Evolutionary conservation across 2,113 vertebrate genomes (phyloP), one percentile per base, ranked within the genome.

Genomic region (Rhegmatorhina hoffmannsi): DNA sequence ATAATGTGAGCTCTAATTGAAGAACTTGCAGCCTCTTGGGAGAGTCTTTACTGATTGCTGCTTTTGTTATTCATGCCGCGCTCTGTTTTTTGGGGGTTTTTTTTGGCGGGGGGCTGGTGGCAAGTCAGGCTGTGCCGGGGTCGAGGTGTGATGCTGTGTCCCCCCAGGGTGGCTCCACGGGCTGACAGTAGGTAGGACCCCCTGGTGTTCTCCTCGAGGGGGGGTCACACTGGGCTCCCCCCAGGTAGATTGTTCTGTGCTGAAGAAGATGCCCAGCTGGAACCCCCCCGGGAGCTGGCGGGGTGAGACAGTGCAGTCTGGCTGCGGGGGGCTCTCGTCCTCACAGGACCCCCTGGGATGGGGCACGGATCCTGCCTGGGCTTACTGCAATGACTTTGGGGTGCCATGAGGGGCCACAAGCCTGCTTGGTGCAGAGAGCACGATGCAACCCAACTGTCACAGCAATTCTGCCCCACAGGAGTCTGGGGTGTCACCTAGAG

Each of bases 1-100:
- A 90, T 97, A 97, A 97, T 96, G 96, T 75, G 93, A 88, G 92
- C 95, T 97, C 96, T 97, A 97, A 97, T 96, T 97, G 96, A 96
- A 96, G 96, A 97, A 94, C 93, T 95, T 94, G 91, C 92, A 44
- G 94, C 96, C 97, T 95, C 92, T 81, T 95, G 96, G 96, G 96
- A 96, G 92, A 91, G 40, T 91, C 92, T 94, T 95, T 89, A 94
- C 95, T 95, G 95, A 96, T 93, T 82, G 82, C 73, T 92, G 94
- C 94, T 92, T 94, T 95, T 96, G 91, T 94, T 94, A 92, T 94
- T 90, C 89, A 79, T 47, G 76, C 83, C 29, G 33, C 8, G 50
- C 82, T 90, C 94, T 73, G 85, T 84, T 96, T 94, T 89, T 28
- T 24, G 93, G 84, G 19, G 7, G 4, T 19, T 56, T 56, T 56